Conservation (phyloP, 2,797 vertebrate species). For the Ctenochaetus hawaiiensis region DNA sequence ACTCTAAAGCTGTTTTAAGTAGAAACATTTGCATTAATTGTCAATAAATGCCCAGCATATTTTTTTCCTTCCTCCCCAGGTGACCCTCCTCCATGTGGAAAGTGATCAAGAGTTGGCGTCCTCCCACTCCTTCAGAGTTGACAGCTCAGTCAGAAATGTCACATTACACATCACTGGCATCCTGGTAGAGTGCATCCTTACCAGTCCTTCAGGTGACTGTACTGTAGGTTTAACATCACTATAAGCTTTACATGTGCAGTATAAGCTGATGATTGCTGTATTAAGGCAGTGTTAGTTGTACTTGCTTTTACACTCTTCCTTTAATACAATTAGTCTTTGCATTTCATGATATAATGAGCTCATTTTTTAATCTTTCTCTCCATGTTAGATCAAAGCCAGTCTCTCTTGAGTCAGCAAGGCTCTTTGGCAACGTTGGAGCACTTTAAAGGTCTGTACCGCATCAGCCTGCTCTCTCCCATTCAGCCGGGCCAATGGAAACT, state of each 20-base stretch:
- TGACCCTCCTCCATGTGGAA: slow-evolving; percentile 87
- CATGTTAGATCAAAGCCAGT: slow-evolving; percentile 76
- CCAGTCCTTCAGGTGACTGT: slow-evolving; percentile 83
- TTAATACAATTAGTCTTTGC: background rate
- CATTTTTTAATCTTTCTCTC: background rate
- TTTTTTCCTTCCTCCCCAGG: slow-evolving; percentile 74
- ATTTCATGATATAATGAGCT: background rate
- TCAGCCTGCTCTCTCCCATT: slow-evolving; percentile 82
- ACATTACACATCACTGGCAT: slow-evolving; percentile 84
- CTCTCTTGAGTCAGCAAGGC: slow-evolving; percentile 67
- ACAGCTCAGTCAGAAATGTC: slow-evolving; percentile 82
- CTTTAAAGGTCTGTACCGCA: slow-evolving; percentile 84
- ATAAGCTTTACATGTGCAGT: background rate
- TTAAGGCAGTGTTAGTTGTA: background rate
- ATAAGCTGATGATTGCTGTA: background rate
- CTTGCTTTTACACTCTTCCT: background rate
- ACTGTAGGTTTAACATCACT: background rate
- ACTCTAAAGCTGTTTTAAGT: background rate
- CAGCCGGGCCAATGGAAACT: slow-evolving; percentile 87
- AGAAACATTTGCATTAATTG: background rate
- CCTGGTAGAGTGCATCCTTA: slow-evolving; percentile 81
- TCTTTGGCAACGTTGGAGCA: slow-evolving; percentile 75
- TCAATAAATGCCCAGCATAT: background rate
- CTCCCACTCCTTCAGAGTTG: slow-evolving; percentile 85
- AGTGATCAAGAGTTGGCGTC: slow-evolving; percentile 56